Conservation (phyloP, 2,113 vertebrate species). For the Corythornis vintsioides region DNA sequence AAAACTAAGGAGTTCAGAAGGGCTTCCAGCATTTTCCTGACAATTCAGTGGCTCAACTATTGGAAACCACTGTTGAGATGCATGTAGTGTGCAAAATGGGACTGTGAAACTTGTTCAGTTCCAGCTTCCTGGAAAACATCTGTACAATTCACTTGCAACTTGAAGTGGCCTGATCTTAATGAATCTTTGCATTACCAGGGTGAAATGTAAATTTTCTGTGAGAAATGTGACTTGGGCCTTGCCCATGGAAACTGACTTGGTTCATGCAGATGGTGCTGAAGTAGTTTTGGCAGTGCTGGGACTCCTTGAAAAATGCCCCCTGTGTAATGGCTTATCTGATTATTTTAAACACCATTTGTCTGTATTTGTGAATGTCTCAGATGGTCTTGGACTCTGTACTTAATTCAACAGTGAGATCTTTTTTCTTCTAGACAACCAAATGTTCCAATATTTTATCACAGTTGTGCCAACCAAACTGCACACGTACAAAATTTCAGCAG, state of each 20-base stretch:
- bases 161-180: background rate
- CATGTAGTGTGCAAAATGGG: background rate
- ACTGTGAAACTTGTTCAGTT: background rate
- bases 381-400: background rate
- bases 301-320: background rate
- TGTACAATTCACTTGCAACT: background rate
- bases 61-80: background rate
- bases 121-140: background rate
- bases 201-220: background rate
- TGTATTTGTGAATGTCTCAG: background rate
- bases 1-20: background rate
- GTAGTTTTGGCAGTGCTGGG: background rate
- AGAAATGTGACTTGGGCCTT: background rate
- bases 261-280: background rate
- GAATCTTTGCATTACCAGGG: background rate
- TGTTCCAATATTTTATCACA: constrained; percentile 99
- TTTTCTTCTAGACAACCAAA: constrained; percentile 90
- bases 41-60: background rate
- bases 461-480: constrained; percentile 97
- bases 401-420: constrained; percentile 1
- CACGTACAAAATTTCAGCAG: constrained; percentile 90
- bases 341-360: background rate
- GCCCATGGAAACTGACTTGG: background rate
- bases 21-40: background rate
- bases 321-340: background rate